Percentiles rank a stretch among this genome's conserved stretches.
phyloP scores from a whole-genome alignment of 2,113 vertebrate species.

The Lamprologus tigripictilis region DNA sequence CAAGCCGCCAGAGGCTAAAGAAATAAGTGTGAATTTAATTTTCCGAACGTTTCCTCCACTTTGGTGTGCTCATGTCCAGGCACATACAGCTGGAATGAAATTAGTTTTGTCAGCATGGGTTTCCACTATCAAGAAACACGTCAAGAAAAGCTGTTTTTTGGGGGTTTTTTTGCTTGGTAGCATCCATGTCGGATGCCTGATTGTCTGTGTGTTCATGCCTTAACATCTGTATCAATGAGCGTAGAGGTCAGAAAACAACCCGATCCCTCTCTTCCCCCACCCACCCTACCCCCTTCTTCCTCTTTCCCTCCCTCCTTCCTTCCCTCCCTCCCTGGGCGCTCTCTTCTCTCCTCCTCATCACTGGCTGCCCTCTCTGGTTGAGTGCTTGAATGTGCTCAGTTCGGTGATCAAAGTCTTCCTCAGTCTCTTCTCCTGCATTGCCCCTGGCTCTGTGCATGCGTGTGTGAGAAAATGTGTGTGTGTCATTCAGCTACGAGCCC shows the following conservation, averaged over 20 bases:
- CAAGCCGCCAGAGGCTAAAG: slow-evolving; percentile 7
- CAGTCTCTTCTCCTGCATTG: slow-evolving; percentile 62
- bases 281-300: not conserved
- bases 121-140: not conserved
- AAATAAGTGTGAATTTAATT: slow-evolving; percentile 48
- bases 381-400: slow-evolving; percentile 66
- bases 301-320: not conserved
- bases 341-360: slow-evolving; percentile 57
- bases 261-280: not conserved
- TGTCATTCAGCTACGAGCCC: slow-evolving; percentile 25
- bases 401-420: slow-evolving; percentile 72
- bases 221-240: slow-evolving; percentile 60
- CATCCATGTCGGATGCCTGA: slow-evolving; percentile 11
- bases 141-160: not conserved
- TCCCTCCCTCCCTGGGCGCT: slow-evolving; percentile 22
- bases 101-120: slow-evolving; percentile 26
- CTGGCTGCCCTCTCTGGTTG: slow-evolving; percentile 66
- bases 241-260: slow-evolving; percentile 55
- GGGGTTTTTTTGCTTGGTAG: rapidly evolving
- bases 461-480: slow-evolving; percentile 8
- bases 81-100: not conserved
- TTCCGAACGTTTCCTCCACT: not conserved
- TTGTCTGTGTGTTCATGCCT: slow-evolving; percentile 31
- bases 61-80: not conserved
- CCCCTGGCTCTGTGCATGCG: slow-evolving; percentile 48